Evolutionary conservation across 2,113 vertebrate species (phyloP).

Genomic region (Xyliphius kryptos): DNA sequence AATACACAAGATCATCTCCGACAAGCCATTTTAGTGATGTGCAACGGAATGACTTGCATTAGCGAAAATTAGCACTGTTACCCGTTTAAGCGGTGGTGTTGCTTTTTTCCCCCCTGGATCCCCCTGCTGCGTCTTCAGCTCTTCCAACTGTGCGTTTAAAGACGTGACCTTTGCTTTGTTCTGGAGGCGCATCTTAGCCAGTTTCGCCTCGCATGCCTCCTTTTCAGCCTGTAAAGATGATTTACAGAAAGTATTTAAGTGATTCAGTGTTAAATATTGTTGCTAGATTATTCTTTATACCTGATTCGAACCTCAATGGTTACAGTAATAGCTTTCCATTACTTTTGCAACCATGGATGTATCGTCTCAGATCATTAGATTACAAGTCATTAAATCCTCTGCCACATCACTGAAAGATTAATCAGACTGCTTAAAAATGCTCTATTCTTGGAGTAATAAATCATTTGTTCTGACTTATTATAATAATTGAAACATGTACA

Average conservation of each 20-base stretch:
- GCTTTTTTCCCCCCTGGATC: slow-evolving; percentile 47
- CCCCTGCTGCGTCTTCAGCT: slow-evolving; percentile 68
- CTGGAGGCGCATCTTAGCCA: slow-evolving; percentile 81
- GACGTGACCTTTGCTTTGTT: slow-evolving; percentile 84
- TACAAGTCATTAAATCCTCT: too few relatives aligned
- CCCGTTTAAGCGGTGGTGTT: slow-evolving; percentile 57
- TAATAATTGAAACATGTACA: too few relatives aligned
- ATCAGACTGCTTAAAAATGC: neutral
- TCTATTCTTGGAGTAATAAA: too few relatives aligned
- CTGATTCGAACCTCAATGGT: neutral
- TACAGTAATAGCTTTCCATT: neutral
- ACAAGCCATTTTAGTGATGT: too few relatives aligned
- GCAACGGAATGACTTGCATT: too few relatives aligned
- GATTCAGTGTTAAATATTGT: too few relatives aligned
- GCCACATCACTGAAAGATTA: neutral
- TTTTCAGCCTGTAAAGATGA: slow-evolving; percentile 76
- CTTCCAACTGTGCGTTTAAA: slow-evolving; percentile 73
- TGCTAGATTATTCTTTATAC: too few relatives aligned
- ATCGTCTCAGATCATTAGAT: too few relatives aligned
- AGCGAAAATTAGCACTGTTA: too few relatives aligned
- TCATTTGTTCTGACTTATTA: too few relatives aligned
- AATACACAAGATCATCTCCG: too few relatives aligned
- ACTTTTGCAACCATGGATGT: too few relatives aligned
- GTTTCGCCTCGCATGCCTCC: slow-evolving; percentile 70
- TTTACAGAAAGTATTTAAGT: neutral